phyloP scores from a whole-genome alignment of 2,113 vertebrate species.

The Psettodes erumei region DNA sequence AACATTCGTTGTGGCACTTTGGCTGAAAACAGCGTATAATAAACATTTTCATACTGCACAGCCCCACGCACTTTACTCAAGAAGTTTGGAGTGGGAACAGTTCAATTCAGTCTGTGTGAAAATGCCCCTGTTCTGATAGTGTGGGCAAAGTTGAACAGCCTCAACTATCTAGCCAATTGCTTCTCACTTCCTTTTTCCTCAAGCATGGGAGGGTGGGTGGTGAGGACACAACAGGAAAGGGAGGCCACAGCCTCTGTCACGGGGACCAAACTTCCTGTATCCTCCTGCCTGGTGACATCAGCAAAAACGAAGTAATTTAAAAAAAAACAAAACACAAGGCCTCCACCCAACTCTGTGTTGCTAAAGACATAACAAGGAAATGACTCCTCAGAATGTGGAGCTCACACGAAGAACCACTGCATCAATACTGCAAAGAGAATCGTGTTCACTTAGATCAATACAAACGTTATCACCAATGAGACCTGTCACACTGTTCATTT shows the following conservation, averaged over 20 bases:
- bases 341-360: conserved; percentile 23
- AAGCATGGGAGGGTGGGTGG: background rate
- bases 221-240: conserved; percentile 69
- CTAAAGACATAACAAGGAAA: conserved; percentile 14
- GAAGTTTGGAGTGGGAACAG: background rate
- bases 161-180: conserved; percentile 31
- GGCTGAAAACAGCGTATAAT: background rate
- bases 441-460: background rate
- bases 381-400: background rate
- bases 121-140: background rate
- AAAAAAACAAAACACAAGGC: background rate
- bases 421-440: background rate
- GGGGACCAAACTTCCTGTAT: conserved; percentile 63
- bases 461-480: background rate
- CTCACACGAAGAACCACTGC: conserved; percentile 19
- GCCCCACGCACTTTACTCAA: background rate
- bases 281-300: conserved; percentile 46
- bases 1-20: conserved; percentile 4
- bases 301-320: conserved; percentile 36
- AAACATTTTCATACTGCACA: background rate
- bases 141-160: conserved; percentile 34
- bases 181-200: conserved; percentile 62
- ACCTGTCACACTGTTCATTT: background rate
- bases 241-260: conserved; percentile 32
- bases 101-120: background rate